These are phyloP conservation scores for Tipula helvola DNA, from an alignment of 2,888 invertebrate species.

Conservation along the genomic window DNA sequence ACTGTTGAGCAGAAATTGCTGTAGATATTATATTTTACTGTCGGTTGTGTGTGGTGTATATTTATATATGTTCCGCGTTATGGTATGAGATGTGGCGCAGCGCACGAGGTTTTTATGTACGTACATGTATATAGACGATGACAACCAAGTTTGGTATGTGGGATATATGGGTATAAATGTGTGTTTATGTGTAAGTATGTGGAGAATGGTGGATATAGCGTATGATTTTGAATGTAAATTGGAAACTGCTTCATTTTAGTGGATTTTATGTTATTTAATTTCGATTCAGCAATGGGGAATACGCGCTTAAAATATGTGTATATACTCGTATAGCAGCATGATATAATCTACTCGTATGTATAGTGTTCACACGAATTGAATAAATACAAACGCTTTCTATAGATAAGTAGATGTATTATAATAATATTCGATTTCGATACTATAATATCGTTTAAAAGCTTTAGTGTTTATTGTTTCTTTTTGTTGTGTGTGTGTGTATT, in stretches of 20 bases:
- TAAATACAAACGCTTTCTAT: background rate
- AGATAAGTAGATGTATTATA: background rate
- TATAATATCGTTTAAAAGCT: background rate
- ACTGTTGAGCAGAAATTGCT: background rate
- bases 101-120: background rate
- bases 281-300: background rate
- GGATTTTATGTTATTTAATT: background rate
- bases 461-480: background rate
- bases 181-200: background rate
- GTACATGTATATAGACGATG: background rate
- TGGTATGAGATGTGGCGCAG: background rate
- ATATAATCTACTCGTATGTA: background rate
- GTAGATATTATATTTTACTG: background rate
- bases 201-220: background rate
- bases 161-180: background rate
- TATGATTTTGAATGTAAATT: conserved; percentile 4
- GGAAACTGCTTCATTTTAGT: conserved; percentile 4
- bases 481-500: background rate
- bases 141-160: background rate
- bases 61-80: background rate
- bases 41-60: background rate
- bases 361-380: background rate
- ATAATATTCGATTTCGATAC: background rate
- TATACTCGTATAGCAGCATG: background rate
- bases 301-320: background rate